Conservation (phyloP, 2,113 vertebrate species). For the Ceuthmochares aereus region DNA sequence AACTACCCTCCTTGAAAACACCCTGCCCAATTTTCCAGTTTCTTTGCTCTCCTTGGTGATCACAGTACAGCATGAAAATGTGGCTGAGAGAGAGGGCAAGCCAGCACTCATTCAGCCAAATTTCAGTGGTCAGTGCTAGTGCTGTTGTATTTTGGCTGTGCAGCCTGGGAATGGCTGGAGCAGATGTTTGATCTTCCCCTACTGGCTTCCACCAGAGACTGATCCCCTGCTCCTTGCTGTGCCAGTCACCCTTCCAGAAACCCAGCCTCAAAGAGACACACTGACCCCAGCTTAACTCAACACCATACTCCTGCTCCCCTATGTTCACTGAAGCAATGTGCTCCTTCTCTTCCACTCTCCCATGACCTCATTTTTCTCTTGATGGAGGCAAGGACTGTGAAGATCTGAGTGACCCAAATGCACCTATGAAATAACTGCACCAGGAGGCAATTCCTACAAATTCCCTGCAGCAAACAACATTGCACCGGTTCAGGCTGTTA, state of each 20-base stretch:
- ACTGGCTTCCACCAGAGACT: not conserved
- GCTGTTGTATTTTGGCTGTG: not conserved
- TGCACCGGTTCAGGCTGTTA: not conserved
- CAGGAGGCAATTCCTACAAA: not conserved
- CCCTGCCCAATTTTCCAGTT: not conserved
- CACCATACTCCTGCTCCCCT: not conserved
- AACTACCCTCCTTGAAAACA: not conserved
- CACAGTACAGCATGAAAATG: not conserved
- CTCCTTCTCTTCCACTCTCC: not conserved
- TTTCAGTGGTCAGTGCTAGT: not conserved
- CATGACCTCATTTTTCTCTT: not conserved
- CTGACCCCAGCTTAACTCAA: not conserved
- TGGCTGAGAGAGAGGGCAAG: not conserved
- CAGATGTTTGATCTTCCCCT: not conserved
- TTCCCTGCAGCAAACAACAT: not conserved
- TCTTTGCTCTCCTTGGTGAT: not conserved
- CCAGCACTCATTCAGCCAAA: not conserved
- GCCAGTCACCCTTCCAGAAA: not conserved
- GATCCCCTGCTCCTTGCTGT: not conserved
- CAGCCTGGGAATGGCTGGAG: not conserved
- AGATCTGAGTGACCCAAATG: rapidly evolving
- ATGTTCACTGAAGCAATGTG: not conserved
- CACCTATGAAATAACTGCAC: not conserved
- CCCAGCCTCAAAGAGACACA: not conserved
- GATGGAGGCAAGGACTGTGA: not conserved